Evolutionary conservation across 2,888 invertebrate genomes (phyloP).

Genomic region (Conomelus anceps): DNA sequence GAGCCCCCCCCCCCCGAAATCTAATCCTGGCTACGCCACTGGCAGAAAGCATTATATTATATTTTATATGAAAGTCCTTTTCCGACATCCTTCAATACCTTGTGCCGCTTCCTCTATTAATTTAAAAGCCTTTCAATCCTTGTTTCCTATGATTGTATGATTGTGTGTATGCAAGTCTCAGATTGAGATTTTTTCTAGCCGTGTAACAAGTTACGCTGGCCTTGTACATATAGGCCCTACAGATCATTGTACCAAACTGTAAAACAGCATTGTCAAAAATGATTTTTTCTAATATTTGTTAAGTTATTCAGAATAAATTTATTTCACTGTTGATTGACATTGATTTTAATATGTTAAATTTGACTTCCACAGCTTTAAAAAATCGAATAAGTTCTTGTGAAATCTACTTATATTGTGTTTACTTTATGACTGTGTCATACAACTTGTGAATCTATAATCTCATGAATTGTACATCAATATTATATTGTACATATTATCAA

Average conservation of each 20-base stretch:
- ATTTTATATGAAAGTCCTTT: too few relatives aligned
- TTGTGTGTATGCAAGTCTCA: not conserved
- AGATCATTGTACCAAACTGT: too few relatives aligned
- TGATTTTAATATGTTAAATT: not conserved
- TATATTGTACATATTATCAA: not conserved
- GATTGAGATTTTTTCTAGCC: not conserved
- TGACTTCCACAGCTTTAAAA: not conserved
- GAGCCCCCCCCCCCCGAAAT: too few relatives aligned
- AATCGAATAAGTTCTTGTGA: not conserved
- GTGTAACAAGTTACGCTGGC: not conserved
- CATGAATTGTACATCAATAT: not conserved
- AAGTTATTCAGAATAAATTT: not conserved
- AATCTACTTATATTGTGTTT: not conserved
- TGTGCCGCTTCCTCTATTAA: not conserved
- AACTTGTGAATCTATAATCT: not conserved
- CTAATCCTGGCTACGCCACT: too few relatives aligned
- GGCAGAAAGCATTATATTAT: too few relatives aligned
- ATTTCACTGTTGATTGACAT: not conserved
- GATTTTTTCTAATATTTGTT: not conserved
- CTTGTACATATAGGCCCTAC: not conserved
- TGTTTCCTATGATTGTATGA: not conserved
- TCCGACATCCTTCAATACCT: too few relatives aligned
- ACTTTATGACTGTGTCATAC: not conserved
- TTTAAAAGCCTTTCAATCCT: not conserved
- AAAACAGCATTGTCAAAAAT: not conserved